phyloP scores from a whole-genome alignment of 2,888 invertebrate genomes.

The Ochropacha duplaris region DNA sequence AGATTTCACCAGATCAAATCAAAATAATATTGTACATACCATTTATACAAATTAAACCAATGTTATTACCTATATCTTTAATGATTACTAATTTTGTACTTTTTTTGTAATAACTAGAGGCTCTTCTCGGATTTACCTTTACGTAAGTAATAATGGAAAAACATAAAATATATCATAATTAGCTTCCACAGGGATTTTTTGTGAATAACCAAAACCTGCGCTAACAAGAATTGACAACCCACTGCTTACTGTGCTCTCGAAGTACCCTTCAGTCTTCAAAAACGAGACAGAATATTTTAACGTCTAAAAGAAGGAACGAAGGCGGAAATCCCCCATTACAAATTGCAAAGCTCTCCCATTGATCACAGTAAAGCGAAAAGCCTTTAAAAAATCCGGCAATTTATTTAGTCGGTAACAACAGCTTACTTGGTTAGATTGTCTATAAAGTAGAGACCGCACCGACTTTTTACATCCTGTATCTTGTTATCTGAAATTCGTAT shows the following conservation, averaged over 20 bases:
- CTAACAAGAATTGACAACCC: slow-evolving; percentile 70
- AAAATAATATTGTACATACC: no score
- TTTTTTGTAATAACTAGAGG: no score
- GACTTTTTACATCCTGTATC: not conserved
- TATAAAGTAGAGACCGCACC: slow-evolving; percentile 13
- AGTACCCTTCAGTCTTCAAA: slow-evolving; percentile 50
- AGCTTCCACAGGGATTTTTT: slow-evolving; percentile 39
- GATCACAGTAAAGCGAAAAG: slow-evolving; percentile 78
- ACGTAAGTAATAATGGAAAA: no score
- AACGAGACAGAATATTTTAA: slow-evolving; percentile 34
- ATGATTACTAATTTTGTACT: no score
- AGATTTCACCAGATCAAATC: no score
- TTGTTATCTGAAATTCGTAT: not conserved
- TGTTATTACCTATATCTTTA: no score
- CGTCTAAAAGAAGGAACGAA: slow-evolving; percentile 36
- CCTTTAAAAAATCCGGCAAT: slow-evolving; percentile 76
- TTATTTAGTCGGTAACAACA: slow-evolving; percentile 73
- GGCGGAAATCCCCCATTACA: slow-evolving; percentile 64
- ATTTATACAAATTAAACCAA: no score
- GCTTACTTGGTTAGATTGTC: slow-evolving; percentile 43
- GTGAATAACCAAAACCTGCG: slow-evolving; percentile 52
- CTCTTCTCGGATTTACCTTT: no score
- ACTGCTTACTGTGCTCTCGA: slow-evolving; percentile 51
- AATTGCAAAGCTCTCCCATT: slow-evolving; percentile 73
- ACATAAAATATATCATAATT: slow-evolving; percentile 22